Evolutionary conservation across 1,140 invertebrate genomes (phyloP), one percentile per base, ranked within the genome.

Genomic region (Archivesica marissinica): DNA sequence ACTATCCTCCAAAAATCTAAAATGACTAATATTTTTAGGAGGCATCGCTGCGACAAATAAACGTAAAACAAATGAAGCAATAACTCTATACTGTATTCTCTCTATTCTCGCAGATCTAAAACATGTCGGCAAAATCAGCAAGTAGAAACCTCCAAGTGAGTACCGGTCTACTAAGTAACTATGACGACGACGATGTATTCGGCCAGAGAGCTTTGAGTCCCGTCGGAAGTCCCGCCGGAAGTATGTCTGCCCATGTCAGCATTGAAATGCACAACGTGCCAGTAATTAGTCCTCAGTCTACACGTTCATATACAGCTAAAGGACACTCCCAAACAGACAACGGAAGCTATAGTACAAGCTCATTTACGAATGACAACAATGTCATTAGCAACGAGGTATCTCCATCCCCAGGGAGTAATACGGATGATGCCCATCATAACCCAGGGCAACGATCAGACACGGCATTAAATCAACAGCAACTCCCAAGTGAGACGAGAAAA

Each of bases 211-310:
- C 11, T n/a, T 33, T 76, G 33, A 59, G 74, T 39, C 74, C 74
- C 20, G 54, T 76, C 25, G 74, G 74, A 20, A 59, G 74, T 39
- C 74, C 74, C 20, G 54, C 59, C 25, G 74, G 74, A 20, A 35
- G 52, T 7, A 7, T 17, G 23, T 30, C 28, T 4, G 59, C 30
- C 17, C 23, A 72, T 6, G 66, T 44, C 6, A 20, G 25, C 38
- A 72, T 76, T 6, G 74, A 76, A 76, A 56, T 76, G 74, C 50
- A 76, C 1, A 52, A 76, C 2, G 38, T 56, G n/a, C 38, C 17
- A 11, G 15, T 33, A 54, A 56, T 7, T 23, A 2, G 38, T 20
- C 1, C 28, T 2, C 50, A 39, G 52, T 17, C 68, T 13, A 54
- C n/a, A 23, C 41, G 28, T 38, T 20, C 4, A 11, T 23, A 7